Percentiles rank a stretch among this genome's conserved stretches.
phyloP scores from a whole-genome alignment of 2,113 vertebrate genomes.

The Gnathonemus longibarbis region DNA sequence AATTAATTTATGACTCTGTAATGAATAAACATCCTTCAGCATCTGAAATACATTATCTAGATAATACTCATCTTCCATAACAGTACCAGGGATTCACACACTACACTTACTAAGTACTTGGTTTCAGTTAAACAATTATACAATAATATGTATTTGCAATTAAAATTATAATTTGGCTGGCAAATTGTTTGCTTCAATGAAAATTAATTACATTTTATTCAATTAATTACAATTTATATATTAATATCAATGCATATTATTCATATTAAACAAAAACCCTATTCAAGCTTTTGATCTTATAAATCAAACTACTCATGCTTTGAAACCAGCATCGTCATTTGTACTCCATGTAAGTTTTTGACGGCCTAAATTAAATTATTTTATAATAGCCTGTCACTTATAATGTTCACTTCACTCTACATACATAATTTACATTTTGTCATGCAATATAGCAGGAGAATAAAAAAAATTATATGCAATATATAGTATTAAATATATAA shows the following conservation, averaged over 20 bases:
- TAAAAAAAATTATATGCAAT: background rate
- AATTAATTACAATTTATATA: background rate
- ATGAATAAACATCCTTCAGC: background rate
- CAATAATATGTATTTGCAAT: background rate
- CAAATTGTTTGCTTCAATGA: background rate
- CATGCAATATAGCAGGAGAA: background rate
- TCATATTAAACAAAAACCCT: background rate
- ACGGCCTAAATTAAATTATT: background rate
- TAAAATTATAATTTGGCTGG: background rate
- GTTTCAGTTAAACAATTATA: background rate
- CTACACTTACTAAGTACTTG: background rate
- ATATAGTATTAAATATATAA: background rate
- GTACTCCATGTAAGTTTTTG: background rate
- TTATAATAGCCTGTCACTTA: background rate
- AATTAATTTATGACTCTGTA: background rate
- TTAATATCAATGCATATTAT: background rate
- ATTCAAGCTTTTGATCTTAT: background rate
- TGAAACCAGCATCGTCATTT: background rate
- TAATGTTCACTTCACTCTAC: background rate
- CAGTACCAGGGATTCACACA: background rate
- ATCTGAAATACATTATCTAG: background rate
- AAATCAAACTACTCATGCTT: background rate
- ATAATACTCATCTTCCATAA: background rate
- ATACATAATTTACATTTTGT: background rate
- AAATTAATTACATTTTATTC: background rate